These are phyloP conservation scores for Hipposideros larvatus DNA, from an alignment of 2,797 vertebrate genomes.

Conservation along the genomic window DNA sequence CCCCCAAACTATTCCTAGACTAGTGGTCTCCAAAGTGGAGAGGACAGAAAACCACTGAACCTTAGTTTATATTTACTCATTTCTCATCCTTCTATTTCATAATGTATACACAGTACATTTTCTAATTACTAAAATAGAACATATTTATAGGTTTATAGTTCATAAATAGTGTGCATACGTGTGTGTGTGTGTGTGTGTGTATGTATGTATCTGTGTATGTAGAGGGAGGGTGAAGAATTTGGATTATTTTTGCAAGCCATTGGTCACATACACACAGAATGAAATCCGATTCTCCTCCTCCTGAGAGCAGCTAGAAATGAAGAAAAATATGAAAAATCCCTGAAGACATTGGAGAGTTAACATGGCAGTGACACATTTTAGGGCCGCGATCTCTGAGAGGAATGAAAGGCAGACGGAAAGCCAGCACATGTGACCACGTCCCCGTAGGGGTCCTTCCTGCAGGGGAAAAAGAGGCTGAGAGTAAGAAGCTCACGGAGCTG, in stretches of 20 bases:
- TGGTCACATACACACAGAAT: neutral
- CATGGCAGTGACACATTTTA: neutral
- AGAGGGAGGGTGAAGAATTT: neutral
- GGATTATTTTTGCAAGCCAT: neutral
- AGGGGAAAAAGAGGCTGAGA: neutral
- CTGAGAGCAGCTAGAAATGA: neutral
- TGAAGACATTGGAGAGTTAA: neutral
- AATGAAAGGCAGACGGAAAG: neutral
- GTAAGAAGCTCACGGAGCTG: neutral
- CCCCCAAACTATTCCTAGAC: neutral
- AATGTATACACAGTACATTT: neutral
- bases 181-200: neutral
- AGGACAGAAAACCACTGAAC: neutral
- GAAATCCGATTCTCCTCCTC: neutral
- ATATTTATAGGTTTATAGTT: neutral
- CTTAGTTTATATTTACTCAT: neutral
- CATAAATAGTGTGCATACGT: neutral
- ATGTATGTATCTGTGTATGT: accelerated
- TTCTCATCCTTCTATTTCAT: neutral
- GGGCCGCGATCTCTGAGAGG: neutral
- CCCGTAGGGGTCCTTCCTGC: neutral
- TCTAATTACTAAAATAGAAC: neutral
- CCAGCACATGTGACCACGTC: neutral
- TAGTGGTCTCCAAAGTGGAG: neutral
- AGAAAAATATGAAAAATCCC: neutral